Conservation (phyloP, 2,113 vertebrate genomes). For the Pygathrix nemaeus region DNA sequence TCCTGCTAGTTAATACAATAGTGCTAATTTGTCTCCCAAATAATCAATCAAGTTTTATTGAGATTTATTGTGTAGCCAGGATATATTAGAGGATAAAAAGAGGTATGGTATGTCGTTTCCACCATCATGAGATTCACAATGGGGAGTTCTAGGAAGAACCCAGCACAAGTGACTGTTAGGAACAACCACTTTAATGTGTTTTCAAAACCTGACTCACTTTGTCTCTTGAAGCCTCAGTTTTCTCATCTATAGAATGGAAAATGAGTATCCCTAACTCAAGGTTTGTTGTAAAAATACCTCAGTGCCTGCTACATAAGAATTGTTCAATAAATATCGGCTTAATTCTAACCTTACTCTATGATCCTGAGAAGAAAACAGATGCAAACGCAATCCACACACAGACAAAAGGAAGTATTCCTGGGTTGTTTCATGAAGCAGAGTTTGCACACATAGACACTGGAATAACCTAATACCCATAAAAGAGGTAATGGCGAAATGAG, state of each 20-base stretch:
- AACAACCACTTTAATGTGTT: neutral
- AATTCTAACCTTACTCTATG: neutral
- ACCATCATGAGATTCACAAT: neutral
- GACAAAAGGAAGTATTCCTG: neutral
- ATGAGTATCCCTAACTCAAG: neutral
- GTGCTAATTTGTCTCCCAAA: constrained; percentile 81
- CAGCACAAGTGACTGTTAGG: neutral
- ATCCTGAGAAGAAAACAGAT: neutral
- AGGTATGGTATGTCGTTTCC: neutral
- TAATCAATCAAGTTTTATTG: constrained; percentile 62
- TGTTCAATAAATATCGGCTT: neutral
- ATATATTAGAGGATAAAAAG: neutral
- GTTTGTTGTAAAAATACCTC: neutral
- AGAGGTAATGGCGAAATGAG: neutral
- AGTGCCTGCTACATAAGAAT: neutral
- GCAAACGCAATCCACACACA: rapidly evolving
- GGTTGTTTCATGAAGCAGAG: neutral
- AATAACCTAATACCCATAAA: neutral
- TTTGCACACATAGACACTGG: neutral
- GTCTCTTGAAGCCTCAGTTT: neutral
- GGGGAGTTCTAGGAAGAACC: neutral
- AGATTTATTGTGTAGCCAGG: constrained; percentile 41
- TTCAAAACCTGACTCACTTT: neutral
- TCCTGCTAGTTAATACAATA: constrained; percentile 60
- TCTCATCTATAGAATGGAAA: neutral